phyloP scores from a whole-genome alignment of 2,797 vertebrate species.

The Diglossa cyanea region DNA sequence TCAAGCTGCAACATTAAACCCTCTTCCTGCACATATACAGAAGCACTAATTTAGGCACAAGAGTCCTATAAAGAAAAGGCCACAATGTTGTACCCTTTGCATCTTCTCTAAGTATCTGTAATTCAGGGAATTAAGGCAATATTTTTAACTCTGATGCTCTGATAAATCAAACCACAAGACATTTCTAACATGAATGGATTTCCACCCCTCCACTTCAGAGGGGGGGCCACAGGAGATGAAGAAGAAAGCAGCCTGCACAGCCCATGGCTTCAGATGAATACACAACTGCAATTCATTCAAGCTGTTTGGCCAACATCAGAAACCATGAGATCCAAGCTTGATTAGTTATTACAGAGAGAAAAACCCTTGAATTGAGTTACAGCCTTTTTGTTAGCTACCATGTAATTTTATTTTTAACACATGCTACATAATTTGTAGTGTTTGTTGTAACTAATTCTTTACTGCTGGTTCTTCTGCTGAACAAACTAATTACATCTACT shows the following conservation, averaged over 20 bases:
- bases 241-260: background rate
- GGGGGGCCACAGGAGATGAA: background rate
- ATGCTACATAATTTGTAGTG: background rate
- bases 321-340: background rate
- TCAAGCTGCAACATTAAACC: background rate
- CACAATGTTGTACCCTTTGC: background rate
- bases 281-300: constrained; percentile 13
- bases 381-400: background rate
- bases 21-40: background rate
- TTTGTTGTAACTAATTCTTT: constrained; percentile 13
- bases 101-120: background rate
- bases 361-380: background rate
- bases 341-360: background rate
- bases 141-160: background rate
- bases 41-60: background rate
- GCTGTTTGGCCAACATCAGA: background rate
- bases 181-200: background rate
- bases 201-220: background rate
- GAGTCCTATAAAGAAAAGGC: background rate
- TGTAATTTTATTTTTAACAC: constrained; percentile 44
- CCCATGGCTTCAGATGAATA: background rate
- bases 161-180: background rate
- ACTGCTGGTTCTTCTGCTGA: background rate
- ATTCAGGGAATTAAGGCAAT: background rate
- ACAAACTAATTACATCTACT: background rate